Evolutionary conservation across 2,113 vertebrate species (phyloP).

Genomic region (Ondatra zibethicus): DNA sequence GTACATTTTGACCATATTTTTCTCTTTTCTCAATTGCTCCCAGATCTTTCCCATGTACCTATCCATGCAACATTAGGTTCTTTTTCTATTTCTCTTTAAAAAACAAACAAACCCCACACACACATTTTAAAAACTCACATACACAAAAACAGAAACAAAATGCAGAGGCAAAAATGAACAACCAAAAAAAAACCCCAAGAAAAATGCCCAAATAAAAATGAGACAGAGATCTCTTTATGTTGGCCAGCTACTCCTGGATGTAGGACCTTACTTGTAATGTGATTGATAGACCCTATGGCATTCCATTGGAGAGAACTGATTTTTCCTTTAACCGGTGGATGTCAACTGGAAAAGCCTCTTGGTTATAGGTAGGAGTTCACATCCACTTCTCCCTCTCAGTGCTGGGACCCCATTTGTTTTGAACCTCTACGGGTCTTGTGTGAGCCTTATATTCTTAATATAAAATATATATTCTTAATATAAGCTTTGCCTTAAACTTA

Average conservation of each 20-base stretch:
- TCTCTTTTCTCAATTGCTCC: background rate
- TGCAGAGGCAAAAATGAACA: no score
- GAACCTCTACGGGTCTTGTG: background rate
- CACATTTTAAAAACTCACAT: background rate
- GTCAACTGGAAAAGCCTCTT: background rate
- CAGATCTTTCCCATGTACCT: background rate
- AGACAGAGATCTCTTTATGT: background rate
- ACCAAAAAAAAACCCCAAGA: background rate
- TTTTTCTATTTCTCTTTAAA: background rate
- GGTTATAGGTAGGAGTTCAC: background rate
- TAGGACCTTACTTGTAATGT: background rate
- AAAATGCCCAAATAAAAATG: background rate
- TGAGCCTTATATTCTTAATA: background rate
- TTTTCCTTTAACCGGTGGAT: background rate
- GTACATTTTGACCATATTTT: background rate
- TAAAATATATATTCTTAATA: background rate
- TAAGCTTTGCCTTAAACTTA: background rate
- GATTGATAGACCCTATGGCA: background rate
- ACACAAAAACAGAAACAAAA: background rate
- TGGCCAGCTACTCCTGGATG: background rate
- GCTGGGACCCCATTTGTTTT: background rate
- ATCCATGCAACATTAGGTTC: background rate
- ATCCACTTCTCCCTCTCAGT: background rate
- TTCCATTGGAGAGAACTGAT: background rate
- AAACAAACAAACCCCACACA: background rate